Percentiles rank a stretch among this genome's conserved stretches.
Conservation (phyloP, 1,140 invertebrate species). For the Hyposmocoma kahamanoa region DNA sequence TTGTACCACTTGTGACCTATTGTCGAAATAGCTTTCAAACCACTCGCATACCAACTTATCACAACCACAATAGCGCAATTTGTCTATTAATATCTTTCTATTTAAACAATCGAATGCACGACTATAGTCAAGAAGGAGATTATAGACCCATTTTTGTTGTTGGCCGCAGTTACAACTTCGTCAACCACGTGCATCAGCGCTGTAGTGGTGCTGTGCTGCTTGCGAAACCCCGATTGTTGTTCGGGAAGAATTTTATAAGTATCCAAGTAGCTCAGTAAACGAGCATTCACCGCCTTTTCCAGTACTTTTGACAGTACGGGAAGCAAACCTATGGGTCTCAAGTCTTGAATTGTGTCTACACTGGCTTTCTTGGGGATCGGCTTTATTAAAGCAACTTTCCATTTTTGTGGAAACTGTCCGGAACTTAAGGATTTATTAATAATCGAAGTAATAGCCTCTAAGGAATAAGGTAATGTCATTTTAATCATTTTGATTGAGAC, state of each 20-base stretch:
- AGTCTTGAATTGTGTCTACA: neutral
- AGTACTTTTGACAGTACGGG: neutral
- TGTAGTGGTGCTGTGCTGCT: neutral
- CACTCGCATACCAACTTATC: neutral
- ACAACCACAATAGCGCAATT: constrained; percentile 2
- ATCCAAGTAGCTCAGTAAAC: neutral
- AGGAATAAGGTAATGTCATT: neutral
- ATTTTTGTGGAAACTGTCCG: neutral
- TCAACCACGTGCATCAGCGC: neutral
- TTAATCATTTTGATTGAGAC: neutral
- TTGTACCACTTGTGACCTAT: neutral
- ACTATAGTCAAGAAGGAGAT: neutral
- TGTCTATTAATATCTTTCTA: neutral
- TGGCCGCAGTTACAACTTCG: neutral
- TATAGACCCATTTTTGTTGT: neutral
- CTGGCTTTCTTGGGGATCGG: neutral
- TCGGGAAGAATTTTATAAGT: neutral
- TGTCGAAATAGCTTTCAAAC: neutral
- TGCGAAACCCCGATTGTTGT: neutral
- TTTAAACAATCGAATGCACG: neutral
- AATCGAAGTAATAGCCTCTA: neutral
- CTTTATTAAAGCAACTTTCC: neutral
- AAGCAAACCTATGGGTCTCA: neutral
- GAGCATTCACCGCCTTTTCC: neutral
- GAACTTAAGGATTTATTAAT: neutral